Evolutionary conservation across 1,140 invertebrate genomes (phyloP).

Genomic region (Apolygus lucorum): DNA sequence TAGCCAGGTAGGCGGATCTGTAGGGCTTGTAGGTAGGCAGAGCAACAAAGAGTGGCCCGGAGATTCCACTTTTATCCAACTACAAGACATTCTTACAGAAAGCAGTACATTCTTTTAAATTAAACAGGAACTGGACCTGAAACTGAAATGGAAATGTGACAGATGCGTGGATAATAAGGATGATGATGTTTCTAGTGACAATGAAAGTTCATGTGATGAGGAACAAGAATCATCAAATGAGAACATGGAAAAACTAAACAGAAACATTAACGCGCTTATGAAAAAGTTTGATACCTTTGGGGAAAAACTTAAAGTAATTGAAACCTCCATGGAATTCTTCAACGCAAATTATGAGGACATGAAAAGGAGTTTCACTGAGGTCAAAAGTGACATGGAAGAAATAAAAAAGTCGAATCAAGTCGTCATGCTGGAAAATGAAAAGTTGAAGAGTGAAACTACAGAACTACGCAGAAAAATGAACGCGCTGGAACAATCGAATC

Average conservation of each 20-base stretch:
- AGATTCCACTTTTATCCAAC: too few species aligned
- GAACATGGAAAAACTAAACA: not conserved
- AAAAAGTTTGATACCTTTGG: not conserved
- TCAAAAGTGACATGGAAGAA: not conserved
- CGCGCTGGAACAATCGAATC: not conserved
- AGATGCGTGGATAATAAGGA: not conserved
- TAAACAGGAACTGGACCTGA: too few species aligned
- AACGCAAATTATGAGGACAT: not conserved
- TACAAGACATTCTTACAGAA: too few species aligned
- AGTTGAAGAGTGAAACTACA: not conserved
- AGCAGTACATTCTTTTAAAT: too few species aligned
- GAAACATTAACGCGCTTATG: not conserved
- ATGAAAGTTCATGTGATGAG: not conserved
- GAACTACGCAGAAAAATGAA: not conserved
- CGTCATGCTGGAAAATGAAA: not conserved
- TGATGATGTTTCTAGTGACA: not conserved
- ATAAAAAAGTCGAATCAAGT: not conserved
- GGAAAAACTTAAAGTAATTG: not conserved
- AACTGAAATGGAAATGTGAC: not conserved
- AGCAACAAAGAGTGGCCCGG: too few species aligned
- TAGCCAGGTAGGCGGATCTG: too few species aligned
- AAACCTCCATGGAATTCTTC: not conserved
- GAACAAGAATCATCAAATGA: not conserved
- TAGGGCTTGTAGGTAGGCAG: too few species aligned
- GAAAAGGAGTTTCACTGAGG: not conserved